Percentiles rank a stretch among this genome's conserved stretches.
phyloP scores from a whole-genome alignment of 2,113 vertebrate species.

The Apodemus sylvaticus region DNA sequence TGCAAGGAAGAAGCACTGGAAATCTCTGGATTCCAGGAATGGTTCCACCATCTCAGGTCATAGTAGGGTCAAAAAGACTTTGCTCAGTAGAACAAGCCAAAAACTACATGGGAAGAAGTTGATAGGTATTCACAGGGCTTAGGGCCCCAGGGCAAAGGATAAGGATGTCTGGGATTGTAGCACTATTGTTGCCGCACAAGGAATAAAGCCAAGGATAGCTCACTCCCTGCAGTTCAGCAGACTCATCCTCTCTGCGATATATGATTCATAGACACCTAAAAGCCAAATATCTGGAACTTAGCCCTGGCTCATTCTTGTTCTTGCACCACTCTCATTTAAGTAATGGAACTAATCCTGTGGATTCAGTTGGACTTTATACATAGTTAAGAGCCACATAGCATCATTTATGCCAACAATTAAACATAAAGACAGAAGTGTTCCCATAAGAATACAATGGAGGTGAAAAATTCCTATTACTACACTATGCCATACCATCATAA shows the following conservation, averaged over 20 bases:
- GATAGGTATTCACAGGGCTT: neutral
- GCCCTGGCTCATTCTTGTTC: neutral
- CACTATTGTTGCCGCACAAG: neutral
- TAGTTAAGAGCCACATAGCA: neutral
- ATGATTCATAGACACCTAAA: neutral
- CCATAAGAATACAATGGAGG: neutral
- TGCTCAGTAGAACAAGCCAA: neutral
- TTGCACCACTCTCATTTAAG: neutral
- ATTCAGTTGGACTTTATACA: neutral
- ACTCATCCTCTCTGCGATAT: accelerated
- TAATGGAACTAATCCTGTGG: neutral
- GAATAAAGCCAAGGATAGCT: neutral
- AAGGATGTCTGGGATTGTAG: neutral
- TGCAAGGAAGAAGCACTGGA: neutral
- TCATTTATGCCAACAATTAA: neutral
- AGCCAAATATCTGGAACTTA: neutral
- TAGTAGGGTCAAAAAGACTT: neutral
- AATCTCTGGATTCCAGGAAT: neutral
- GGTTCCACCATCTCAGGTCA: neutral
- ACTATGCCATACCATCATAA: neutral
- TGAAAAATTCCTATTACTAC: neutral
- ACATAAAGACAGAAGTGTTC: neutral
- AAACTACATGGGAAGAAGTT: neutral
- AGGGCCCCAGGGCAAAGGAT: neutral
- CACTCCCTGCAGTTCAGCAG: neutral